Conservation (phyloP, 2,797 vertebrate species). For the Paratrypauchen microcephalus region DNA sequence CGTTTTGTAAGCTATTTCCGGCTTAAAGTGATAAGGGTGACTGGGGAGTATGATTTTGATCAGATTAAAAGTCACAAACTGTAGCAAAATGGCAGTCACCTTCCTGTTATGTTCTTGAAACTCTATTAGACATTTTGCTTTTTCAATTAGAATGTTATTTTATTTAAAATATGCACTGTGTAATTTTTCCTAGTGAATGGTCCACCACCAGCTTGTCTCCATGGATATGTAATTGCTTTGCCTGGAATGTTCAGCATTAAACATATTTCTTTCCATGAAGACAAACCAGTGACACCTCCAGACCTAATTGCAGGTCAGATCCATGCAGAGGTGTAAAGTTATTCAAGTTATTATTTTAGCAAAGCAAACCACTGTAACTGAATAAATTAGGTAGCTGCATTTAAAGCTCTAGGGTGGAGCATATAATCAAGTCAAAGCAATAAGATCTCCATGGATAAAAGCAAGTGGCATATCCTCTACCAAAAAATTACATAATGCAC, state of each 20-base stretch:
- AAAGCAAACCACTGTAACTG: background rate
- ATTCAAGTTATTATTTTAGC: background rate
- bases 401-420: no score
- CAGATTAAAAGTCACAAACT: conserved; percentile 20
- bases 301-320: no score
- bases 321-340: background rate
- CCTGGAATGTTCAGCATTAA: no score
- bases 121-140: no score
- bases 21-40: background rate
- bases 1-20: background rate
- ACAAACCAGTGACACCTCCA: no score
- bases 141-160: background rate
- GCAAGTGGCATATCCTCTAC: background rate
- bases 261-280: no score
- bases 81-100: conserved; percentile 19
- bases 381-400: no score
- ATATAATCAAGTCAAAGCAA: background rate
- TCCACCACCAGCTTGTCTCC: no score
- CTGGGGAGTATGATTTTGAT: conserved; percentile 16
- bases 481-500: background rate
- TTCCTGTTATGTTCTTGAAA: conserved; percentile 41
- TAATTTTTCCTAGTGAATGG: no score
- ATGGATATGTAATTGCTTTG: no score
- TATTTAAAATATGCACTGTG: background rate
- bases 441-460: background rate